phyloP scores from a whole-genome alignment of 2,888 invertebrate genomes.

The Drepana falcataria region DNA sequence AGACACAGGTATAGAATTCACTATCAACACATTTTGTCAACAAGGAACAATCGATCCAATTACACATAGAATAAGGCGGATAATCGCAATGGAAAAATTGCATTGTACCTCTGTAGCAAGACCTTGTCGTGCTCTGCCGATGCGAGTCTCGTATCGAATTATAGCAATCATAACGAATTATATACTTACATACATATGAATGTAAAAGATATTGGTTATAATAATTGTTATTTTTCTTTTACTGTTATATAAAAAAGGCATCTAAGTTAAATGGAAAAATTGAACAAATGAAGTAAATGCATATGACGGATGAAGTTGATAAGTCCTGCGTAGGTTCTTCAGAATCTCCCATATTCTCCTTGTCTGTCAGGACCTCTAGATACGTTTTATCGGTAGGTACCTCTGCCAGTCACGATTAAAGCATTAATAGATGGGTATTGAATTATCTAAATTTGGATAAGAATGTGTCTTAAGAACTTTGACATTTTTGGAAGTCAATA shows the following conservation, averaged over 20 bases:
- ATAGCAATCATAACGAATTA: constrained; percentile 53
- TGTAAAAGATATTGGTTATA: constrained; percentile 24
- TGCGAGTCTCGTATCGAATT: constrained; percentile 58
- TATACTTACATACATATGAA: constrained; percentile 41
- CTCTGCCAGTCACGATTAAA: too few relatives aligned
- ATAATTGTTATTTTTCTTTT: constrained; percentile 18
- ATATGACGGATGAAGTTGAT: too few relatives aligned
- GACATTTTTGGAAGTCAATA: too few relatives aligned
- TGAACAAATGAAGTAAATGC: too few relatives aligned
- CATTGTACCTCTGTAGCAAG: constrained; percentile 15
- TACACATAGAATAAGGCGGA: constrained; percentile 19
- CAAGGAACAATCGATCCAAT: constrained; percentile 28
- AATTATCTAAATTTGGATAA: too few relatives aligned
- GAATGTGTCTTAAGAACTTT: too few relatives aligned
- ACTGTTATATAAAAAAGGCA: neutral
- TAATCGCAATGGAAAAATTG: constrained; percentile 6
- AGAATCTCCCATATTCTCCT: too few relatives aligned
- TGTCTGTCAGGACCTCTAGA: too few relatives aligned
- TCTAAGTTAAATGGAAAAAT: neutral
- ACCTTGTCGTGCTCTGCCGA: constrained; percentile 43
- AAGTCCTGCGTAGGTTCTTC: too few relatives aligned
- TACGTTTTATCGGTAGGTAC: too few relatives aligned
- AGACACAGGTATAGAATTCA: constrained; percentile 31
- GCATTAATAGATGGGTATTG: too few relatives aligned
- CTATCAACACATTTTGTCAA: constrained; percentile 7